Percentiles rank a stretch among this genome's conserved stretches.
Conservation (phyloP, 2,797 vertebrate species). For the Danio kyathit region DNA sequence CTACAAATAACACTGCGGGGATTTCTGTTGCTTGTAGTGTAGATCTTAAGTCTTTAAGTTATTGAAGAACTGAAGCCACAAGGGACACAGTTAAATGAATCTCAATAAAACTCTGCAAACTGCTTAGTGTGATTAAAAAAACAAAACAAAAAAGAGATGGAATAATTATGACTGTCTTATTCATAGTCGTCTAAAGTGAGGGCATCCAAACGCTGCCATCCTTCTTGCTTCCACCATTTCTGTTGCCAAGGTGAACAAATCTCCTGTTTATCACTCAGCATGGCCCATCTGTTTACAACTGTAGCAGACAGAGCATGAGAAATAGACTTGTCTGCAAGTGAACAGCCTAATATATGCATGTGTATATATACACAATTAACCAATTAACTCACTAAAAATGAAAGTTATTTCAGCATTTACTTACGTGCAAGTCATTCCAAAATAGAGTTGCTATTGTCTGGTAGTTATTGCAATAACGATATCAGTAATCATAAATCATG, state of each 20-base stretch:
- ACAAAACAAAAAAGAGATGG: slow-evolving; percentile 46
- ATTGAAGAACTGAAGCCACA: slow-evolving; percentile 8
- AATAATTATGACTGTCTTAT: slow-evolving; percentile 62
- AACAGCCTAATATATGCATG: slow-evolving; percentile 9
- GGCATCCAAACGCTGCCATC: slow-evolving; percentile 57
- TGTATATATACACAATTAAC: background rate
- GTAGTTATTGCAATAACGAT: too few relatives aligned
- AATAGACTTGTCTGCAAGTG: slow-evolving; percentile 17
- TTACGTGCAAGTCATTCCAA: background rate
- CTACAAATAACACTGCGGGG: background rate
- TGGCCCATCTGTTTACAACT: slow-evolving; percentile 56
- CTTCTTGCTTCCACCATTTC: slow-evolving; percentile 44
- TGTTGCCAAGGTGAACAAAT: slow-evolving; percentile 58
- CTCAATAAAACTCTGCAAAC: slow-evolving; percentile 49
- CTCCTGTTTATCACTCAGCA: slow-evolving; percentile 48
- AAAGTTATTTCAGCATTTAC: background rate
- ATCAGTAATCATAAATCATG: too few relatives aligned
- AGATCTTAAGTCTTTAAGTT: slow-evolving; percentile 41
- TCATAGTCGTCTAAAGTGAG: slow-evolving; percentile 53
- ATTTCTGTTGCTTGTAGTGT: background rate
- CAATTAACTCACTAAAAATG: background rate
- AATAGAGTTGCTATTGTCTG: background rate
- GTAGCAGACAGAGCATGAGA: slow-evolving; percentile 30
- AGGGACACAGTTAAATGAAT: slow-evolving; percentile 43
- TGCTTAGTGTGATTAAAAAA: slow-evolving; percentile 61